These are phyloP conservation scores for Chelidonichthys spinosus DNA, from an alignment of 2,797 vertebrate species.

Conservation along the genomic window DNA sequence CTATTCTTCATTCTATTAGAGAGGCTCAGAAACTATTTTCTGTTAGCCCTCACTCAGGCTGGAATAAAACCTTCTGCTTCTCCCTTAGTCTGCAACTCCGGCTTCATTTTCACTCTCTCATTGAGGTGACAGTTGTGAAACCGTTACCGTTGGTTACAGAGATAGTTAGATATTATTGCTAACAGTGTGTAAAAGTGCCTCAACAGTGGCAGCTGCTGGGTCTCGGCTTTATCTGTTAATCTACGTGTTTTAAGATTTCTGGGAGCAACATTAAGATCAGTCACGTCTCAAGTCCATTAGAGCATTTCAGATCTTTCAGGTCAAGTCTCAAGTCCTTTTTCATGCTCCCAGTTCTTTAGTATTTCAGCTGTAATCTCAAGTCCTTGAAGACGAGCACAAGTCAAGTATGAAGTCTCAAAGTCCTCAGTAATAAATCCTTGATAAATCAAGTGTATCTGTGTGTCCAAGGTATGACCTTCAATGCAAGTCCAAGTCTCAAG, in stretches of 20 bases:
- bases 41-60: slow-evolving; percentile 49
- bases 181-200: neutral
- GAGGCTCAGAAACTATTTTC: slow-evolving; percentile 69
- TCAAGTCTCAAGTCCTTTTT: neutral
- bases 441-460: too few relatives aligned
- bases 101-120: slow-evolving; percentile 37
- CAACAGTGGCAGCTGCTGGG: neutral
- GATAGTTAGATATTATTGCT: neutral
- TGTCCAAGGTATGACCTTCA: too few relatives aligned
- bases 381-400: neutral
- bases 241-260: neutral
- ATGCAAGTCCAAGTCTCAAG: neutral
- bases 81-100: neutral
- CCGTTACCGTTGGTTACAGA: slow-evolving; percentile 26
- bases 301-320: too few relatives aligned
- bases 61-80: slow-evolving; percentile 53
- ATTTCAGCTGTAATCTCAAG: neutral
- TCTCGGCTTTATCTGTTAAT: neutral
- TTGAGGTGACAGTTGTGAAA: slow-evolving; percentile 24
- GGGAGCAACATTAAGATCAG: neutral
- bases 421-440: too few relatives aligned
- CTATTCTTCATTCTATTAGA: slow-evolving; percentile 69
- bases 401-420: neutral
- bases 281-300: too few relatives aligned
- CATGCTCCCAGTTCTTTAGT: too few relatives aligned